Evolutionary conservation across 2,888 invertebrate genomes (phyloP), one percentile per base, ranked within the genome.

Genomic region (Anthophora plumipes): DNA sequence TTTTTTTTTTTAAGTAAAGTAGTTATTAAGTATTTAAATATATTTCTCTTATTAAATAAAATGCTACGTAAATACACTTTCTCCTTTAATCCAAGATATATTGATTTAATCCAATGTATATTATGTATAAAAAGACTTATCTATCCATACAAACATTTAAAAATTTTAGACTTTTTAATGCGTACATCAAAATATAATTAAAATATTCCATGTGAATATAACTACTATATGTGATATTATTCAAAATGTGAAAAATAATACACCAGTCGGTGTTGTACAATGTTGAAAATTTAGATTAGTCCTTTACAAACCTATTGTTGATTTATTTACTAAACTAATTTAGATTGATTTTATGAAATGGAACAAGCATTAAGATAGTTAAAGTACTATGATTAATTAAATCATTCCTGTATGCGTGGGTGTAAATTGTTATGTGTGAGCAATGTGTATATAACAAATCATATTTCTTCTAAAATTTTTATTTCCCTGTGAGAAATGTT

Each of bases 401-500:
- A 76, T 82, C 81, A 82, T 82, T 82, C 81, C 82, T 76, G 82
- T 66, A 66, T 67, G 81, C 55, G 81, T 75, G 76, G 50, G 71
- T 81, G 82, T 76, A 70, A 71, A 61, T 48, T 71, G 54, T 67
- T 80, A 73, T 68, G 43, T 70, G 60, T 48, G 66, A 81, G 67
- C 61, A 67, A 70, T 52, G 71, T 67, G 76, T 67, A 70, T 70
- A 70, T 67, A 69, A 68, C 60, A 63, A 78, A 57, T 69, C 80
- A 66, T 64, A 54, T 69, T 69, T 81, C 66, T 61, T 66, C 64
- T 55, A 64, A 55, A 64, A 70, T 20, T 80, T 81, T 75, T 70
- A 81, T 81, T 81, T 81, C 75, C 81, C 75, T 82, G 70, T 81
- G 82, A 81, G 80, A 81, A 81, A 75, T 81, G 68, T 71, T 60